Evolutionary conservation across 2,113 vertebrate genomes (phyloP), one percentile per base, ranked within the genome.

Genomic region (Synchiropus splendidus): DNA sequence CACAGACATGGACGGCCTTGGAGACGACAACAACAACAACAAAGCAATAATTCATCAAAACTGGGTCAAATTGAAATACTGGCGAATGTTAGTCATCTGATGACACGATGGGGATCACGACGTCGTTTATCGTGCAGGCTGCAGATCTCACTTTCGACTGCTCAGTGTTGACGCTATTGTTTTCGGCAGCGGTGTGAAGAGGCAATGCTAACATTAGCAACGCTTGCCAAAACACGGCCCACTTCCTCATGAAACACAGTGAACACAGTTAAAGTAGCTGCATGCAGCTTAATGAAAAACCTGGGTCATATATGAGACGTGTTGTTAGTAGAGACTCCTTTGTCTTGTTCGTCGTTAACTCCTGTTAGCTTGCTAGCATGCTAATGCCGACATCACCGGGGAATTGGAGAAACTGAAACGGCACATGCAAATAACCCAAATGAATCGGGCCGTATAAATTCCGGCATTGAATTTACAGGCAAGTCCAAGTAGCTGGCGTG

Each of bases 261-360:
- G 21, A 4, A 27, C 21, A 27, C 21, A 27, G 8, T 27, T 8
- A 27, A 4, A 8, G 21, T 5, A 27, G 21, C n/a, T n/a, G 8
- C 21, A 27, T 27, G 21, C 21, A 8, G 4, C 8, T 27, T 27
- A 27, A 27, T 4, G 21, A 27, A 27, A 27, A 27, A 27, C n/a
- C n/a, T 27, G 21, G 8, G 4, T 5, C 8, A 27, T 27, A 27
- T 27, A 8, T 27, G 21, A 4, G 21, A 27, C 21, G 21, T 64
- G 12, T 2, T 12, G 6, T 18, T 16, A 54, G 14, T 30, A 1
- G 18, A 38, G 37, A 66, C 46, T 62, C 62, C 80, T 84, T 84
- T 84, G 82, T 84, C 79, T 77, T 70, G 70, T 58, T 60, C 60
- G 66, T 72, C 64, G 35, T 34, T 9, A 52, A 42, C 41, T 50